Base-by-base conservation (phyloP, 2,113 vertebrate species). In the Catagonus wagneri region DNA sequence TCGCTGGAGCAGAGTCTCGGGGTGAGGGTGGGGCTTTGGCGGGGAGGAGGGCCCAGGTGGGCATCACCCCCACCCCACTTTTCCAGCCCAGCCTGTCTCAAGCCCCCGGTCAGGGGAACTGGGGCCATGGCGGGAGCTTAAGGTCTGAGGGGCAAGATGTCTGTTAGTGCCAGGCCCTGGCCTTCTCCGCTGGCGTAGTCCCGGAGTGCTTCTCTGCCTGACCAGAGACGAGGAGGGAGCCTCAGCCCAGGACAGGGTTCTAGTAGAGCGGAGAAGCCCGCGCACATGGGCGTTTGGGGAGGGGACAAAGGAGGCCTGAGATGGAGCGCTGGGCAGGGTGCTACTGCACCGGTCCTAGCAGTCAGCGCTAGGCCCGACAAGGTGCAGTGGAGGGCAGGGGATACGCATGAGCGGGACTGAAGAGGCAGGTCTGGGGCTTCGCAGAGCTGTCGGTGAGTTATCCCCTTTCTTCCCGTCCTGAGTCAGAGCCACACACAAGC, bases 121-220 rank as follows among this genome's bases (percentile, higher is more conserved):
- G 29, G 29, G 23, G 22, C 22, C 44, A 0, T 11, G 20, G 63
- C 2, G 10, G 63, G 58, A 29, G 39, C 60, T 23, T 69, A 9
- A 61, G n/a, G 58, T 32, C 52, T 54, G 6, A 2, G 60, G 4
- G 23, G 56, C 1, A 44, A 60, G 27, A 6, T 50, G 32, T 36
- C 5, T 29, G 3, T n/a, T 23, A 0, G 2, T 44, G 23, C n/a
- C 50, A 50, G 50, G 34, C 3, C 7, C 32, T 14, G 3, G 61
- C 27, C 23, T 52, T 20, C 22, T 58, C 15, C 34, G 11, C 69
- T 56, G 32, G 61, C 34, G 27, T 2, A 19, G 9, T 39, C 22
- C 25, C 60, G 27, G 1, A 13, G 61, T 4, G 79, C 34, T 32
- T 36, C 23, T 50, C 76, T 75, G 25, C 66, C 19, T 16, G 15